These are phyloP conservation scores for Coracopsis vasa DNA, from an alignment of 2,113 vertebrate genomes.

Conservation along the genomic window DNA sequence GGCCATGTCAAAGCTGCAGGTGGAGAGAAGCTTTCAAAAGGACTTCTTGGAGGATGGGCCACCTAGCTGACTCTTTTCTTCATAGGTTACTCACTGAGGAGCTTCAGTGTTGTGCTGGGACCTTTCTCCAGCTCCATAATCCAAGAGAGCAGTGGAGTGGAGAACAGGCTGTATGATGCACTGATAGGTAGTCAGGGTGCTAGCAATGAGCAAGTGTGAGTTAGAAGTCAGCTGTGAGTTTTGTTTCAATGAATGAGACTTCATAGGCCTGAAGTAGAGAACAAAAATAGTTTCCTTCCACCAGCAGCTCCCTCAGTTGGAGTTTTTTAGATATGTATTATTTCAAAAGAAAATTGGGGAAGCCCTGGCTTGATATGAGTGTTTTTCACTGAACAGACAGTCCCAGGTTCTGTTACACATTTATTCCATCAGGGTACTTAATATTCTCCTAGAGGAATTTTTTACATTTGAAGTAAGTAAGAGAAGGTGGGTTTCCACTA, in stretches of 20 bases:
- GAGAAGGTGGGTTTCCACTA: background rate
- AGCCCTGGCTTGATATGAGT: background rate
- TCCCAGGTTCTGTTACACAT: background rate
- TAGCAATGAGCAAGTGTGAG: background rate
- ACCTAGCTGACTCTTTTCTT: background rate
- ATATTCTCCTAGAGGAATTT: background rate
- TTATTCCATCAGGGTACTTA: background rate
- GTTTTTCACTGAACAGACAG: background rate
- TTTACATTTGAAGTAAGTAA: background rate
- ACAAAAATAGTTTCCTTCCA: background rate
- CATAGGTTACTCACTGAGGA: rapidly evolving
- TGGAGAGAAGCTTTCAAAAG: background rate
- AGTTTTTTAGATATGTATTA: background rate
- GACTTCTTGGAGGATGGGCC: background rate
- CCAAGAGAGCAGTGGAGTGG: background rate
- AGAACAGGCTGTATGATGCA: background rate
- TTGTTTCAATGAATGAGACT: background rate
- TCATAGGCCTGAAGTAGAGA: background rate
- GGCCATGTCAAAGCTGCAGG: background rate
- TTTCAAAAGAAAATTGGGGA: background rate
- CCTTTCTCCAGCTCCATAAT: background rate
- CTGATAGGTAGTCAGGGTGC: background rate
- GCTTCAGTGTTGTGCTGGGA: background rate
- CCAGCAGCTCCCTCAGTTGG: background rate
- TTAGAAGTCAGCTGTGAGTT: background rate